Conservation (phyloP, 2,797 vertebrate genomes). For the Urophycis tenuis region DNA sequence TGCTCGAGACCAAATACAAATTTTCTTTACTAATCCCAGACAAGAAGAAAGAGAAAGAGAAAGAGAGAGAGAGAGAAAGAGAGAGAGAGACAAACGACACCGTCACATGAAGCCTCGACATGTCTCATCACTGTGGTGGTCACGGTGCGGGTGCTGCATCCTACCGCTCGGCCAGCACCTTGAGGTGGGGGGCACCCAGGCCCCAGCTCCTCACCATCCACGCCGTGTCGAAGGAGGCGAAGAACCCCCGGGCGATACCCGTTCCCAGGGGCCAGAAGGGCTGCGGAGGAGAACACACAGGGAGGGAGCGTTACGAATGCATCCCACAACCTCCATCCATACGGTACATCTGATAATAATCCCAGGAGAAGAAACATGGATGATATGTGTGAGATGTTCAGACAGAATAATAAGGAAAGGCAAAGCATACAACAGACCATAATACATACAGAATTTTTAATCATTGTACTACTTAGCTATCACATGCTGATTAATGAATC, state of each 20-base stretch:
- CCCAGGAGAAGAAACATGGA: neutral
- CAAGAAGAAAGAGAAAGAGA: neutral
- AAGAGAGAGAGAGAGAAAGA: neutral
- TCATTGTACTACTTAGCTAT: no score
- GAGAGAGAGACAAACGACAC: neutral
- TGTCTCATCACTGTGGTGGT: neutral
- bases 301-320: neutral
- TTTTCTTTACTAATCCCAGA: neutral
- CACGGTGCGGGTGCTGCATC: neutral
- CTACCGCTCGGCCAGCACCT: slow-evolving; percentile 87
- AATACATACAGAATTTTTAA: neutral
- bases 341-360: neutral
- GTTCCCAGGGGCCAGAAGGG: slow-evolving; percentile 96
- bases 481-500: no score
- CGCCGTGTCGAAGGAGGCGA: slow-evolving; percentile 83
- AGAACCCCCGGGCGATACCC: slow-evolving; percentile 86
- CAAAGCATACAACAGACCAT: neutral
- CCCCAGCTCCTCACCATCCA: slow-evolving; percentile 94
- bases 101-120: neutral
- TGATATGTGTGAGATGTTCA: neutral
- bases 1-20: neutral
- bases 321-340: neutral
- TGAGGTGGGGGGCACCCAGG: slow-evolving; percentile 64
- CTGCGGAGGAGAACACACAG: slow-evolving; percentile 53
- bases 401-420: neutral